These are phyloP conservation scores for Acropora yongei DNA, from an alignment of 64 coral and sea anemone genomes.

Conservation along the genomic window DNA sequence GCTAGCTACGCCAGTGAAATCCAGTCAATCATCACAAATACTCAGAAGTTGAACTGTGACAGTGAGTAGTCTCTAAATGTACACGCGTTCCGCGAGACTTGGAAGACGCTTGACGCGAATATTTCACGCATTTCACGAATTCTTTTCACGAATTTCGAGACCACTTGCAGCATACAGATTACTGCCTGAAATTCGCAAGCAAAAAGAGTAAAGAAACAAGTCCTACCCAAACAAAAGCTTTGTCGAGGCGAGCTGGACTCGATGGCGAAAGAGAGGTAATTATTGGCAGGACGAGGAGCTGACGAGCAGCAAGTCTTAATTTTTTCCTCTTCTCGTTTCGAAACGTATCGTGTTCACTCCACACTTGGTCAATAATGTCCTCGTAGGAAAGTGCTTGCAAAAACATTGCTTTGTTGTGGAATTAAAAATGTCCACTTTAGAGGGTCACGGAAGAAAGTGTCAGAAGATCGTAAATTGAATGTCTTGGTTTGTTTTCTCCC, in stretches of 20 bases:
- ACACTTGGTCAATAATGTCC: neutral
- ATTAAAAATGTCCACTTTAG: neutral
- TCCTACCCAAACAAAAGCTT: neutral
- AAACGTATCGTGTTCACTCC: neutral
- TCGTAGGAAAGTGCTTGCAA: neutral
- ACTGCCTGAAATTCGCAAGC: neutral
- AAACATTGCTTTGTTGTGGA: neutral
- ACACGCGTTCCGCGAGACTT: too few species aligned
- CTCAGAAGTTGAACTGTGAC: too few species aligned
- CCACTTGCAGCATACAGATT: too few species aligned
- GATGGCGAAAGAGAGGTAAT: neutral
- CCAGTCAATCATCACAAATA: too few species aligned
- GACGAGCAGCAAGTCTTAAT: neutral
- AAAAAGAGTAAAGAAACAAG: neutral
- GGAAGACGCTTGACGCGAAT: too few species aligned
- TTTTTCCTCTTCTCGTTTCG: constrained; percentile 13
- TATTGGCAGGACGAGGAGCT: constrained; percentile 8
- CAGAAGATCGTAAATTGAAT: neutral
- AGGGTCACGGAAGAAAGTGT: neutral
- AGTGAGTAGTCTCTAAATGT: too few species aligned
- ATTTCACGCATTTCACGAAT: too few species aligned
- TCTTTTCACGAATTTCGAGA: too few species aligned
- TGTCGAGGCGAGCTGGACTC: neutral
- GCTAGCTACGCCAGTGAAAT: too few species aligned
- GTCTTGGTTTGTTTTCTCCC: neutral